These are phyloP conservation scores for Syngnathus acus DNA, from an alignment of 2,797 vertebrate genomes.

Conservation along the genomic window DNA sequence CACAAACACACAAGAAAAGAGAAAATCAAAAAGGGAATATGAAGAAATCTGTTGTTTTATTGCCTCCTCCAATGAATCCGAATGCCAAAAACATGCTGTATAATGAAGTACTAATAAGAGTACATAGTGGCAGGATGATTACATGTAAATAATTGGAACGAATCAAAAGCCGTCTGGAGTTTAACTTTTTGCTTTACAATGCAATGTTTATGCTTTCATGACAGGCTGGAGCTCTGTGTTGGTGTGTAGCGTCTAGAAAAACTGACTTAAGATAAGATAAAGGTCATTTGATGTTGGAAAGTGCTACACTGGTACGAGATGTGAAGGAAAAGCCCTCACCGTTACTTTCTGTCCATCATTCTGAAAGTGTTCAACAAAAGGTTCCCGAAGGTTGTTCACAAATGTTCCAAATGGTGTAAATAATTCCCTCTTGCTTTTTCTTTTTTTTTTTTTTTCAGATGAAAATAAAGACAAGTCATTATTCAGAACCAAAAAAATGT, in stretches of 20 bases:
- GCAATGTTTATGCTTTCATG: slow-evolving; percentile 16
- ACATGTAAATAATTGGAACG: slow-evolving; percentile 58
- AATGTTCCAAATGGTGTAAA: slow-evolving; percentile 67
- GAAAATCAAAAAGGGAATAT: slow-evolving; percentile 62
- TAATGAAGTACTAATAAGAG: slow-evolving; percentile 64
- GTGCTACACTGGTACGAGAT: slow-evolving; percentile 25
- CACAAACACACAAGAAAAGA: slow-evolving; percentile 26
- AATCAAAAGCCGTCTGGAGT: not conserved
- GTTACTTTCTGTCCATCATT: slow-evolving; percentile 46
- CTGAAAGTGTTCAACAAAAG: slow-evolving; percentile 53
- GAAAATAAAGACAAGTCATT: slow-evolving; percentile 64
- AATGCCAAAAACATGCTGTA: slow-evolving; percentile 70
- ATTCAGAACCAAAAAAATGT: slow-evolving; percentile 47
- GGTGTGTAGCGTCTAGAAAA: slow-evolving; percentile 15
- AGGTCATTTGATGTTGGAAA: slow-evolving; percentile 13
- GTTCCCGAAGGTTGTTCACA: slow-evolving; percentile 48
- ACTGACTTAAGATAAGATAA: slow-evolving; percentile 27
- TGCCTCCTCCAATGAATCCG: slow-evolving; percentile 54
- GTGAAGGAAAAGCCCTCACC: slow-evolving; percentile 33
- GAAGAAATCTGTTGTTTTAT: slow-evolving; percentile 45
- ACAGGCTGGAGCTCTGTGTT: slow-evolving; percentile 23
- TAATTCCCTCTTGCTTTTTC: slow-evolving; percentile 36
- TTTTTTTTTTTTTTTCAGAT: slow-evolving; percentile 47
- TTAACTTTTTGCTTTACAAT: not conserved
- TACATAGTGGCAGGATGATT: slow-evolving; percentile 49